These are phyloP conservation scores for Bujurquina vittata DNA, from an alignment of 2,113 vertebrate species.

Conservation along the genomic window DNA sequence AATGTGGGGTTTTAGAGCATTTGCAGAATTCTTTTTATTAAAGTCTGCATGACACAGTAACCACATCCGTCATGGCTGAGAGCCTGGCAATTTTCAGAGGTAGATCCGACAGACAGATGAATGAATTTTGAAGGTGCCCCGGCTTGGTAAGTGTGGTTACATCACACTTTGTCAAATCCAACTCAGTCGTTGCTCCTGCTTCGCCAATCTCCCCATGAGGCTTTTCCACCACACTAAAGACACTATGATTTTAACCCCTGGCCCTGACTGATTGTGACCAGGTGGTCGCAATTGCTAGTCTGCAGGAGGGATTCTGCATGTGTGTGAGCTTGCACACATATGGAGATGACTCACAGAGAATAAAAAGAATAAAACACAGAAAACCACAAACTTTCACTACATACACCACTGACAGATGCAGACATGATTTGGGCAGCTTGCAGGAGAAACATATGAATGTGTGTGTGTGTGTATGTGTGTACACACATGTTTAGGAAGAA, in stretches of 20 bases:
- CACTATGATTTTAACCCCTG: slow-evolving; percentile 78
- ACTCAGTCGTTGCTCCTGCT: slow-evolving; percentile 34
- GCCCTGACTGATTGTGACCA: slow-evolving; percentile 71
- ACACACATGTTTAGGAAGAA: not conserved
- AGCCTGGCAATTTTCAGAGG: not conserved
- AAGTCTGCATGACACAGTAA: slow-evolving; percentile 25
- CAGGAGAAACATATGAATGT: slow-evolving; percentile 12
- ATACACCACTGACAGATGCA: slow-evolving; percentile 41
- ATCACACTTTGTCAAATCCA: slow-evolving; percentile 30
- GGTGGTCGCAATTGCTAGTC: slow-evolving; percentile 62
- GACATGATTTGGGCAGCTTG: slow-evolving; percentile 49
- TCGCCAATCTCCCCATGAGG: slow-evolving; percentile 37
- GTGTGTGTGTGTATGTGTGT: not conserved
- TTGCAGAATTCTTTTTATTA: not conserved
- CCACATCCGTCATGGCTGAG: slow-evolving; percentile 17
- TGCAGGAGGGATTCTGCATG: slow-evolving; percentile 36
- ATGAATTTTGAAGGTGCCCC: slow-evolving; percentile 40
- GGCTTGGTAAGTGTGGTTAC: not conserved
- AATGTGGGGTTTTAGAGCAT: slow-evolving; percentile 20
- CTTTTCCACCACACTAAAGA: slow-evolving; percentile 58
- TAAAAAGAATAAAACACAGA: slow-evolving; percentile 57
- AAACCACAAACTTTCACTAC: slow-evolving; percentile 62
- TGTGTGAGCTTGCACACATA: slow-evolving; percentile 40
- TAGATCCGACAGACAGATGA: not conserved
- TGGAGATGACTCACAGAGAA: slow-evolving; percentile 65